Evolutionary conservation across 2,797 vertebrate species (phyloP).

Genomic region (Halcyon leucocephala): DNA sequence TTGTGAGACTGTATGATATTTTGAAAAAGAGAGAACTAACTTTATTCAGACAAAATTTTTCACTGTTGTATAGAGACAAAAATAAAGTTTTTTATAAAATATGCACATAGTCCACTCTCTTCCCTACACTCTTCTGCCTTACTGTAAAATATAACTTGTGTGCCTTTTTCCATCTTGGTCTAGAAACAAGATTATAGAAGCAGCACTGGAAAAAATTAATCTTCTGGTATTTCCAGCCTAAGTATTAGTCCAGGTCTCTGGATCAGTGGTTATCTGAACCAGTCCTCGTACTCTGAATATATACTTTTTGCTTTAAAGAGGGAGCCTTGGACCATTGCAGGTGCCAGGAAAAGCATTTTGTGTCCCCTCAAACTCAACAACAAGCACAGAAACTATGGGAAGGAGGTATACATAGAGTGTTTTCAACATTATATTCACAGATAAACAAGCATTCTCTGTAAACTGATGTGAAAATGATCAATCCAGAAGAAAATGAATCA

Average conservation of each 20-base stretch:
- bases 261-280: not conserved
- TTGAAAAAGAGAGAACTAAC: not conserved
- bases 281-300: not conserved
- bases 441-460: not conserved
- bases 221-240: not conserved
- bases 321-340: not conserved
- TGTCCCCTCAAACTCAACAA: not conserved
- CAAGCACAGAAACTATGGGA: not conserved
- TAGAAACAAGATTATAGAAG: not conserved
- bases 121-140: not conserved
- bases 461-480: not conserved
- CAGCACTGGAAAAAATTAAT: not conserved
- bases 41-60: not conserved
- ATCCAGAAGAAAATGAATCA: not conserved
- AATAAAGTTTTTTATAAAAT: not conserved
- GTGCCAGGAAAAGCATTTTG: not conserved
- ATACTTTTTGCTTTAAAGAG: not conserved
- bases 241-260: not conserved
- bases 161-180: not conserved
- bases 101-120: not conserved
- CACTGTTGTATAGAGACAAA: not conserved
- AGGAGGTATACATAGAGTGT: not conserved
- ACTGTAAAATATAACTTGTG: not conserved
- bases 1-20: not conserved
- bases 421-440: not conserved